Percentiles rank a stretch among this genome's conserved stretches.
These are phyloP conservation scores for Eulemur macaco DNA, from an alignment of 2,113 vertebrate genomes.

Conservation along the genomic window DNA sequence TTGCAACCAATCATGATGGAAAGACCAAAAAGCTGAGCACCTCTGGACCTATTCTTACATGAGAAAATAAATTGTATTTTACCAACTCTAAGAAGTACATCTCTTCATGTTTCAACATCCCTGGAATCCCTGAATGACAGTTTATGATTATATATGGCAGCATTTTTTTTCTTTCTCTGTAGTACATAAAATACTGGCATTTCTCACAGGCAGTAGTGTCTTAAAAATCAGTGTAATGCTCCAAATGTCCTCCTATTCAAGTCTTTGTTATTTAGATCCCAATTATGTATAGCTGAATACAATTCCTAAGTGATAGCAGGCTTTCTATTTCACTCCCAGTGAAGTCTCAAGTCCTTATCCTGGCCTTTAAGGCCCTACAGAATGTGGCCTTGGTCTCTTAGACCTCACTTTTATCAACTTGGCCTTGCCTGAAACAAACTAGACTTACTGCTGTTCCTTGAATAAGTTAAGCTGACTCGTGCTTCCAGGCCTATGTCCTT, in stretches of 20 bases:
- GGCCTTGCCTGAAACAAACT: conserved; percentile 30
- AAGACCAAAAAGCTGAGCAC: not conserved
- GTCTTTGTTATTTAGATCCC: conserved; percentile 27
- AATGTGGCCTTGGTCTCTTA: conserved; percentile 2
- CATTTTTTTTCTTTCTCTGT: conserved; percentile 36
- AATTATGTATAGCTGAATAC: conserved; percentile 9
- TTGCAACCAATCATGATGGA: not conserved
- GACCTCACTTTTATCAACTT: conserved; percentile 15
- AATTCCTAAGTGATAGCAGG: conserved; percentile 2
- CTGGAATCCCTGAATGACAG: conserved; percentile 20
- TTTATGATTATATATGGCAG: conserved; percentile 38
- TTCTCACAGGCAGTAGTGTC: not conserved
- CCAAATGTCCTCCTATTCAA: conserved; percentile 31
- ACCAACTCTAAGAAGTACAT: not conserved
- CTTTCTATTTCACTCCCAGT: not conserved
- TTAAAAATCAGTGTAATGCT: conserved; percentile 8
- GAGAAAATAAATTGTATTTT: conserved; percentile 15
- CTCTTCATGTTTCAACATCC: conserved; percentile 7
- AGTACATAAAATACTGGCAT: conserved; percentile 2
- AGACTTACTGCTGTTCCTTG: not conserved
- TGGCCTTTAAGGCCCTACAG: conserved; percentile 4
- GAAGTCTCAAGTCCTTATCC: conserved; percentile 28
- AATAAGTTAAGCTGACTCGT: conserved; percentile 16
- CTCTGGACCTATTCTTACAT: not conserved
- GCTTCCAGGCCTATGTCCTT: conserved; percentile 14